These are phyloP conservation scores for Ophonus ardosiacus DNA, from an alignment of 2,888 invertebrate species.

Conservation along the genomic window DNA sequence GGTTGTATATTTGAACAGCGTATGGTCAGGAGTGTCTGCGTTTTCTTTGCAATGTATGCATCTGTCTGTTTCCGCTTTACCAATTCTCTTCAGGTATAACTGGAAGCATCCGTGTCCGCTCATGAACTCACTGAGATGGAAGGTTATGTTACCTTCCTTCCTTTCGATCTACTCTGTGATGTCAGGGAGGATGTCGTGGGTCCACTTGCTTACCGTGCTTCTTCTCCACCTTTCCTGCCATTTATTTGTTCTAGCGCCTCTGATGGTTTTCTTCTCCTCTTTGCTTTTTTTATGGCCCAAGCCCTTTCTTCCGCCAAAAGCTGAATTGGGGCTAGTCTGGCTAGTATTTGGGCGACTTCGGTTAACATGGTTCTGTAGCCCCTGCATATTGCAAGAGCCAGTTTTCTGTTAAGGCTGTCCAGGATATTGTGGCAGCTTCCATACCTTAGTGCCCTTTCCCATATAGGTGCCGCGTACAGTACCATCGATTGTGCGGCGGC, in stretches of 20 bases:
- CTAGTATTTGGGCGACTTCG: neutral
- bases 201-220: neutral
- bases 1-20: neutral
- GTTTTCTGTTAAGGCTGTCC: neutral
- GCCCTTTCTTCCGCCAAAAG: neutral
- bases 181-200: neutral
- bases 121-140: neutral
- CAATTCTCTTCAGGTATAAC: neutral
- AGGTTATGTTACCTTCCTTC: neutral
- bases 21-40: neutral
- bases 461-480: conserved; percentile 28
- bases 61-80: neutral
- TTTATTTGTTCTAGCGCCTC: neutral
- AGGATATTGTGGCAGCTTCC: neutral
- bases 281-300: neutral
- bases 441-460: neutral
- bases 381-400: neutral
- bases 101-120: conserved; percentile 15
- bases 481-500: too few relatives aligned
- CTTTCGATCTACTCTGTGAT: neutral
- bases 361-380: neutral
- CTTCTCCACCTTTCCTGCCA: neutral
- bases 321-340: neutral
- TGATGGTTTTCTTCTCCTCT: neutral
- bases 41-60: neutral